phyloP scores from a whole-genome alignment of 2,888 invertebrate genomes.

The Heteropelma amictum region DNA sequence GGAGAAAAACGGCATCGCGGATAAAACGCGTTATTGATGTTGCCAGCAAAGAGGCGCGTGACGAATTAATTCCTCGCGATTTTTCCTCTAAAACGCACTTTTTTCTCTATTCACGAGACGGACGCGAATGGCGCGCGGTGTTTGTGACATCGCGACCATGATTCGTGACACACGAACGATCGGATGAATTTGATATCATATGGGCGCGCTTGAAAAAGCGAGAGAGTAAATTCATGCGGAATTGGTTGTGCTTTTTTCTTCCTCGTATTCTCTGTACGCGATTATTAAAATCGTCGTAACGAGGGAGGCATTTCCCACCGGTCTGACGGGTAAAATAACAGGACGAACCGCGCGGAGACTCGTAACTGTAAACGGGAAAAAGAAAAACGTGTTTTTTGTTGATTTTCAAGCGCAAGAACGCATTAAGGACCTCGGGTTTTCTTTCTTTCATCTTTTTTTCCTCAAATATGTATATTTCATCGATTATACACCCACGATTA shows the following conservation, averaged over 20 bases:
- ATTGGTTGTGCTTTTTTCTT: neutral
- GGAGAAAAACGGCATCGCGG: neutral
- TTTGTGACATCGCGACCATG: neutral
- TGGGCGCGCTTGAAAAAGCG: no score
- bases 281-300: constrained; percentile 8
- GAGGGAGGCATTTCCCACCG: constrained; percentile 24
- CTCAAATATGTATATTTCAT: constrained; percentile 10
- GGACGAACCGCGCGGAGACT: neutral
- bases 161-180: neutral
- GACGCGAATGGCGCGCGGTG: no score
- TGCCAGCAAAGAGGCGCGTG: neutral
- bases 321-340: constrained; percentile 22
- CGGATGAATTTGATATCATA: no score
- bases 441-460: neutral
- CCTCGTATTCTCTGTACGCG: no score
- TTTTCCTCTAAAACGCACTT: neutral
- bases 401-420: neutral
- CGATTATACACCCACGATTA: constrained; percentile 23
- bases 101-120: no score
- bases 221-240: neutral
- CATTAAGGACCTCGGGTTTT: neutral
- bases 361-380: constrained; percentile 28
- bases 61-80: constrained; percentile 36
- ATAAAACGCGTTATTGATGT: constrained; percentile 21
- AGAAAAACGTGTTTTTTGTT: constrained; percentile 2